Percentiles rank a stretch among this genome's conserved stretches.
These are phyloP conservation scores for Drosophila ambigua DNA, from an alignment of 1,140 invertebrate genomes.

Conservation along the genomic window DNA sequence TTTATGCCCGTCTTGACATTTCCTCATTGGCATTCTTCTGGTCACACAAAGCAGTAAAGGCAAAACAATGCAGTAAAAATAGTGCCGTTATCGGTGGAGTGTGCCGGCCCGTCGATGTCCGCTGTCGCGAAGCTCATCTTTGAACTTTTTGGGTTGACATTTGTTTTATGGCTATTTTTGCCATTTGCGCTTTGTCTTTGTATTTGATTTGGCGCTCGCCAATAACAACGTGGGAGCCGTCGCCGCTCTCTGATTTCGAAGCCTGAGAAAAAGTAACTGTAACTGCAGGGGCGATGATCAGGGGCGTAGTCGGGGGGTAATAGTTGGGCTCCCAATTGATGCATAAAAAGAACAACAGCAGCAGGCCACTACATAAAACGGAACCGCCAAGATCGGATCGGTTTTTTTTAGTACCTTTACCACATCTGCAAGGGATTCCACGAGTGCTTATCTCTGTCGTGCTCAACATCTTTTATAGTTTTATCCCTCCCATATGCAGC, in stretches of 20 bases:
- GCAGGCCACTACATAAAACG: not conserved
- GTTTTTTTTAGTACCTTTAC: no score
- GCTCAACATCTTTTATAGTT: no score
- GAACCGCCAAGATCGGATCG: no score
- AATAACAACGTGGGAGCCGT: constrained; percentile 33
- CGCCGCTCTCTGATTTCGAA: constrained; percentile 2
- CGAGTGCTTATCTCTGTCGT: no score
- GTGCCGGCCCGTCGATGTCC: constrained; percentile 8
- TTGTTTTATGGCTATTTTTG: constrained; percentile 29
- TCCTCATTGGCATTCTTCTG: constrained; percentile 32
- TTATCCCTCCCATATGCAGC: no score
- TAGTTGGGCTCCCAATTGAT: not conserved
- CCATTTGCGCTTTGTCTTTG: constrained; percentile 20
- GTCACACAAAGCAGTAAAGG: not conserved
- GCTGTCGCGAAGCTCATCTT: constrained; percentile 24
- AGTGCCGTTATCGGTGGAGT: constrained; percentile 40
- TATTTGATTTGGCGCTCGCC: constrained; percentile 4
- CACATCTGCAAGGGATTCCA: no score
- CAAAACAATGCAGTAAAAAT: constrained; percentile 32
- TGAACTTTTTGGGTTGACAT: constrained; percentile 63
- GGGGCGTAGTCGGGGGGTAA: constrained; percentile 13
- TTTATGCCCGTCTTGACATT: constrained; percentile 25
- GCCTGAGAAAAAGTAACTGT: constrained; percentile 40
- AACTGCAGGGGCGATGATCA: constrained; percentile 9
- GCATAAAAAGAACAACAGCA: not conserved